Percentiles rank a stretch among this genome's conserved stretches.
Conservation (phyloP, 2,888 invertebrate genomes). For the Dolichopus griseipennis region DNA sequence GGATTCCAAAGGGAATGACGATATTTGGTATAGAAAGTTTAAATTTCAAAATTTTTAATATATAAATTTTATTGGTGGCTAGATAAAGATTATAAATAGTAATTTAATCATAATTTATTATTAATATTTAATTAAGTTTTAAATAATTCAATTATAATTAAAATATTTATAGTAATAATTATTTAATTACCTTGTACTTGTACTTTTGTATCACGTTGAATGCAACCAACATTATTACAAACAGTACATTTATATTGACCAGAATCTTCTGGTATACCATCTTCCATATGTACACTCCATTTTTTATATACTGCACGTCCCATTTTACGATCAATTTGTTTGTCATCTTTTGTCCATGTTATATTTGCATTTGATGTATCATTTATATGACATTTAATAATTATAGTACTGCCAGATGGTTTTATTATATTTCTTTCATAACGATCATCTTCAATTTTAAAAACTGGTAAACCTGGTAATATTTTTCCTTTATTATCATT, state of each 20-base stretch:
- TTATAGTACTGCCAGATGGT: constrained; percentile 69
- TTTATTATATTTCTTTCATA: constrained; percentile 45
- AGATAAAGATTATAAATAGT: no score
- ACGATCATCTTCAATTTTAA: constrained; percentile 12
- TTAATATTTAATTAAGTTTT: no score
- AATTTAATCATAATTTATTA: no score
- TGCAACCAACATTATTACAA: constrained; percentile 72
- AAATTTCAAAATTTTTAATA: no score
- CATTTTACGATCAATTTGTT: constrained; percentile 55
- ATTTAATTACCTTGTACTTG: constrained; percentile 58
- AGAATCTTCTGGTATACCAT: constrained; percentile 70
- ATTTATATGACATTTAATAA: constrained; percentile 59
- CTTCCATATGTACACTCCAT: constrained; percentile 69
- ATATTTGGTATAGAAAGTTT: no score
- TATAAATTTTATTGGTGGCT: no score
- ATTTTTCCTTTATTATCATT: constrained; percentile 14
- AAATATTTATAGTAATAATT: no score
- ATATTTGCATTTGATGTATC: constrained; percentile 54
- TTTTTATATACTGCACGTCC: constrained; percentile 59
- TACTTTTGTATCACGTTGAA: constrained; percentile 60
- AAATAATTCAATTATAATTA: no score
- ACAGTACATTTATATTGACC: constrained; percentile 84
- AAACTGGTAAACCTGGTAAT: constrained; percentile 7
- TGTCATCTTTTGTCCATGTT: constrained; percentile 63
- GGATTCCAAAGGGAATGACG: no score